phyloP scores from a whole-genome alignment of 1,140 invertebrate genomes.

The Helicorthomorpha holstii region DNA sequence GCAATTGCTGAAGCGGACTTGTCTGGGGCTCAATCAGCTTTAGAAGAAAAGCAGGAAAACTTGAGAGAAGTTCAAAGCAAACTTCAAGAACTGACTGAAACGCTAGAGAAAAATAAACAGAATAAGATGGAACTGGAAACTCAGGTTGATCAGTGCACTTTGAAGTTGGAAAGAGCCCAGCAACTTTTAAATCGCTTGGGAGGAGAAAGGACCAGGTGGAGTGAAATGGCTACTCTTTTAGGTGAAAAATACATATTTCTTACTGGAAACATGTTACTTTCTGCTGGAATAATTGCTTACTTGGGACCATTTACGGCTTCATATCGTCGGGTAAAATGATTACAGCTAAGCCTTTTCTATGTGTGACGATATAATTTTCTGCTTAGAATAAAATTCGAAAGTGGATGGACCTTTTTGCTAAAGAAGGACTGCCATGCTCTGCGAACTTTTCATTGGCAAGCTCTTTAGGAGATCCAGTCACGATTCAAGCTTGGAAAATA shows the following conservation, averaged over 20 bases:
- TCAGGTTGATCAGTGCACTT: constrained; percentile 32
- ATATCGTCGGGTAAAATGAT: constrained; percentile 2
- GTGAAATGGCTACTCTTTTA: constrained; percentile 41
- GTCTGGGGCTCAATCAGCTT: constrained; percentile 53
- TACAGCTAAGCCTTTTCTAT: no score
- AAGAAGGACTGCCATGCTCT: constrained; percentile 54
- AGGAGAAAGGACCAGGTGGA: constrained; percentile 42
- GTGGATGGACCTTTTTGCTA: constrained; percentile 50
- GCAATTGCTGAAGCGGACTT: constrained; percentile 57
- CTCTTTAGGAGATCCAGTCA: constrained; percentile 67
- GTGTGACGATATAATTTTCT: background rate
- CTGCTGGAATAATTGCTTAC: constrained; percentile 79
- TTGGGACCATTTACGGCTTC: constrained; percentile 68
- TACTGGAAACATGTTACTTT: constrained; percentile 66
- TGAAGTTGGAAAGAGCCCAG: constrained; percentile 32
- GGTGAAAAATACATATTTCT: constrained; percentile 43
- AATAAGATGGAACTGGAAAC: constrained; percentile 35
- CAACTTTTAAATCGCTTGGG: constrained; percentile 27
- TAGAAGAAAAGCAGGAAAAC: constrained; percentile 62
- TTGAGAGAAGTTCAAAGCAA: constrained; percentile 57
- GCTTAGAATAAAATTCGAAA: constrained; percentile 15
- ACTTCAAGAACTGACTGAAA: constrained; percentile 50
- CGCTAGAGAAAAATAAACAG: constrained; percentile 36
- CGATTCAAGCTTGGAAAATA: constrained; percentile 79
- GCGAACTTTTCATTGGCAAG: constrained; percentile 52